These are phyloP conservation scores for Hyperoplus immaculatus DNA, from an alignment of 2,797 vertebrate genomes.

Conservation along the genomic window DNA sequence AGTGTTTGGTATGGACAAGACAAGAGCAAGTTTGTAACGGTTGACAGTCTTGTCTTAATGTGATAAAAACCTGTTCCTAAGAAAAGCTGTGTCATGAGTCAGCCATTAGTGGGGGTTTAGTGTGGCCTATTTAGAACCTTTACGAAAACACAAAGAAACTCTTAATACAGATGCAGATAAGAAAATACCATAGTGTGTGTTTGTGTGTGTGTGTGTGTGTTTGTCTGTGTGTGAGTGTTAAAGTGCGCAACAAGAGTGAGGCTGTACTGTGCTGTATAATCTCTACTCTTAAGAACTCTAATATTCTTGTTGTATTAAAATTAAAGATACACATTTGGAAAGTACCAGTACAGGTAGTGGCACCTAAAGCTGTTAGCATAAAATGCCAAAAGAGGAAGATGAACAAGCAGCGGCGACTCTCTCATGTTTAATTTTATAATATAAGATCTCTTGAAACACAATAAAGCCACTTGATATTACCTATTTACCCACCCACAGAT, in stretches of 20 bases:
- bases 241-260: constrained; percentile 42
- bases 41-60: constrained; percentile 52
- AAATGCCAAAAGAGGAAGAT: constrained; percentile 7
- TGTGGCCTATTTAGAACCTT: constrained; percentile 52
- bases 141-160: constrained; percentile 47
- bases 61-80: constrained; percentile 52
- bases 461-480: neutral
- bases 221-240: constrained; percentile 17
- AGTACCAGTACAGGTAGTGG: neutral
- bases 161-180: constrained; percentile 47
- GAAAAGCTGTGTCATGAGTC: constrained; percentile 61
- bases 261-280: constrained; percentile 12
- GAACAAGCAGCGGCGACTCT: neutral
- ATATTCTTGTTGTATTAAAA: too few relatives aligned
- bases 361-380: constrained; percentile 1
- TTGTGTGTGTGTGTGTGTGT: neutral
- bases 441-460: neutral
- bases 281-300: neutral
- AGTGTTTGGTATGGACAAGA: constrained; percentile 17
- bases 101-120: constrained; percentile 53
- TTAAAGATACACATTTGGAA: neutral
- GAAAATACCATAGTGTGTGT: constrained; percentile 29
- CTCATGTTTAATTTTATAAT: neutral
- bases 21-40: constrained; percentile 39
- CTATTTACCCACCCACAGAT: too few relatives aligned